Evolutionary conservation across 2,888 invertebrate species (phyloP).

Genomic region (Lutraria lutraria): DNA sequence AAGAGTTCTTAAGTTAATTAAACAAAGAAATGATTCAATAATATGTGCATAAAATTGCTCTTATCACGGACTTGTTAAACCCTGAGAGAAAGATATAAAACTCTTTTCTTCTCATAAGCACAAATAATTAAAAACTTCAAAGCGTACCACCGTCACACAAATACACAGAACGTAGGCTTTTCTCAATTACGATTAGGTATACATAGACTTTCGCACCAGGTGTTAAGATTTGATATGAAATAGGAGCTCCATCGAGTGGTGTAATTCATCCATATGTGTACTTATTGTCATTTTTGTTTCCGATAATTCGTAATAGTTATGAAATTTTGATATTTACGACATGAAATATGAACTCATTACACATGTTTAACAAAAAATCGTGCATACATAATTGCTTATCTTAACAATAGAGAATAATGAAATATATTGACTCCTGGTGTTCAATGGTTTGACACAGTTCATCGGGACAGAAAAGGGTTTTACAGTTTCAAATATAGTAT

Average conservation of each 20-base stretch:
- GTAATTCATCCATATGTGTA: neutral
- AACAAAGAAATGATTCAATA: constrained; percentile 6
- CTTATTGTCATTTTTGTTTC: constrained; percentile 9
- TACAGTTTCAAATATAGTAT: too few relatives aligned
- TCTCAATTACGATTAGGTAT: constrained; percentile 51
- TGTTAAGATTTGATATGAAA: constrained; percentile 28
- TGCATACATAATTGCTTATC: neutral
- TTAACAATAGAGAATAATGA: neutral
- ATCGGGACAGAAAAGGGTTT: too few relatives aligned
- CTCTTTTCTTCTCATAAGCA: constrained; percentile 28
- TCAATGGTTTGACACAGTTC: too few relatives aligned
- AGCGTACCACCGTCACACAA: constrained; percentile 49
- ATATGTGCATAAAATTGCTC: constrained; percentile 34
- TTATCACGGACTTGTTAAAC: constrained; percentile 7
- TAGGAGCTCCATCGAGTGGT: neutral
- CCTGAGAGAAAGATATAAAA: neutral
- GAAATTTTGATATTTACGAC: constrained; percentile 4
- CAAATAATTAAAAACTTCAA: constrained; percentile 59
- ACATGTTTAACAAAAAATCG: neutral
- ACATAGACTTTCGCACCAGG: constrained; percentile 32
- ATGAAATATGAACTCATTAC: neutral
- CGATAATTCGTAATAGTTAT: neutral
- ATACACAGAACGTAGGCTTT: constrained; percentile 52
- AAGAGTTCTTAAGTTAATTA: constrained; percentile 19
- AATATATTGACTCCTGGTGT: too few relatives aligned